These are phyloP conservation scores for Molanna angustata DNA, from an alignment of 2,888 invertebrate genomes.

Conservation along the genomic window DNA sequence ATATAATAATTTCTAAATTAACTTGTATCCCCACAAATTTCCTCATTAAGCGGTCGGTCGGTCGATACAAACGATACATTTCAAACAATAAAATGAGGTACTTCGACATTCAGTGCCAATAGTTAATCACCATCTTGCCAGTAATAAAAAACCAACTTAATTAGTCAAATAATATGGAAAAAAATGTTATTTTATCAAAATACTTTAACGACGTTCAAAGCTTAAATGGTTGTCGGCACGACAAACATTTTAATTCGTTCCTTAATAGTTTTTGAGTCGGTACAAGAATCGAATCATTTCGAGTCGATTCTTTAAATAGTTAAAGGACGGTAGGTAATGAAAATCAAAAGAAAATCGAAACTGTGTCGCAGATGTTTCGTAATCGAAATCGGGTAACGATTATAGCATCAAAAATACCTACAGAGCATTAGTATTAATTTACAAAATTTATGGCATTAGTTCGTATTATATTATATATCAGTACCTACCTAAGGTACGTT, in stretches of 20 bases:
- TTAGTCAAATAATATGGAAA: neutral
- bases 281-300: too few species aligned
- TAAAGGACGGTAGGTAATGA: too few species aligned
- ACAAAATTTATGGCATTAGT: slow-evolving; percentile 25
- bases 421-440: slow-evolving; percentile 20
- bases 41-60: too few species aligned
- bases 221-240: slow-evolving; percentile 15
- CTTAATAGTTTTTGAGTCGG: too few species aligned
- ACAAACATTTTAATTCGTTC: too few species aligned
- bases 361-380: slow-evolving; percentile 13
- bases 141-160: neutral
- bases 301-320: too few species aligned
- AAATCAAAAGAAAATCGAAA: slow-evolving; percentile 15
- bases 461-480: slow-evolving; percentile 17
- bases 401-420: slow-evolving; percentile 24
- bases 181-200: neutral
- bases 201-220: slow-evolving; percentile 1
- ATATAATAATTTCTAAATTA: too few species aligned
- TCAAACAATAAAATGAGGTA: too few species aligned
- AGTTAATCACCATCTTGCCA: neutral
- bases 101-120: too few species aligned
- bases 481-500: too few species aligned
- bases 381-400: slow-evolving; percentile 16
- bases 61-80: too few species aligned
- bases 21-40: too few species aligned